Evolutionary conservation across 2,888 invertebrate genomes (phyloP).

Genomic region (Drosophila antonietae): DNA sequence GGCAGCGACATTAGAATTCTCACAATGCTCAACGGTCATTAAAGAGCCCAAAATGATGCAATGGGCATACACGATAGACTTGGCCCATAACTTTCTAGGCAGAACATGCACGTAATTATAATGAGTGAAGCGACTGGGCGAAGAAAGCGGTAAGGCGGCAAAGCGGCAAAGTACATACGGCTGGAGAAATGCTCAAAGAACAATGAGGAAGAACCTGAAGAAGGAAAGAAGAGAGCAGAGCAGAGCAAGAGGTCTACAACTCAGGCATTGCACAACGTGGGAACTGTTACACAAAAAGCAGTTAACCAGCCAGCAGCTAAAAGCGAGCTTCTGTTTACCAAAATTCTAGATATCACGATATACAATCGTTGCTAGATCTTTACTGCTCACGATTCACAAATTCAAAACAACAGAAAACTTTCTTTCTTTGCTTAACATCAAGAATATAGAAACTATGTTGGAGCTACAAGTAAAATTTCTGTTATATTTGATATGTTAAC

Average conservation of each 20-base stretch:
- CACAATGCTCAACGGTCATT: constrained; percentile 33
- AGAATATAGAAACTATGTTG: not conserved
- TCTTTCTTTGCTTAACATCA: not conserved
- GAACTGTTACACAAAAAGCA: constrained; percentile 20
- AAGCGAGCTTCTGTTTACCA: constrained; percentile 5
- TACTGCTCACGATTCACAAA: constrained; percentile 7
- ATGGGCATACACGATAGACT: constrained; percentile 20
- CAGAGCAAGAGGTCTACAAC: not conserved
- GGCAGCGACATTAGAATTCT: constrained; percentile 37
- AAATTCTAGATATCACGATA: constrained; percentile 9
- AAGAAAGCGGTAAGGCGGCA: constrained; percentile 21
- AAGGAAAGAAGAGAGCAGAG: not conserved
- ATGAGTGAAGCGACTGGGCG: constrained; percentile 14
- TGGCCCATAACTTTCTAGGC: constrained; percentile 30
- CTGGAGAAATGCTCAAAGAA: not conserved
- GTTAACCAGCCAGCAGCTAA: not conserved
- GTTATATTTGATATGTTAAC: not conserved
- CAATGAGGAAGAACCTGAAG: not conserved
- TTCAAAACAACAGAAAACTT: not conserved
- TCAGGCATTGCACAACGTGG: constrained; percentile 38
- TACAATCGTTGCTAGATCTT: constrained; percentile 12
- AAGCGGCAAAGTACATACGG: constrained; percentile 22
- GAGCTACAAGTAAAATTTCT: not conserved
- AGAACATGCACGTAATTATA: constrained; percentile 27
- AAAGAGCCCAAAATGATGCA: constrained; percentile 39